Conservation (phyloP, 2,113 vertebrate genomes). For the Mixornis gularis region DNA sequence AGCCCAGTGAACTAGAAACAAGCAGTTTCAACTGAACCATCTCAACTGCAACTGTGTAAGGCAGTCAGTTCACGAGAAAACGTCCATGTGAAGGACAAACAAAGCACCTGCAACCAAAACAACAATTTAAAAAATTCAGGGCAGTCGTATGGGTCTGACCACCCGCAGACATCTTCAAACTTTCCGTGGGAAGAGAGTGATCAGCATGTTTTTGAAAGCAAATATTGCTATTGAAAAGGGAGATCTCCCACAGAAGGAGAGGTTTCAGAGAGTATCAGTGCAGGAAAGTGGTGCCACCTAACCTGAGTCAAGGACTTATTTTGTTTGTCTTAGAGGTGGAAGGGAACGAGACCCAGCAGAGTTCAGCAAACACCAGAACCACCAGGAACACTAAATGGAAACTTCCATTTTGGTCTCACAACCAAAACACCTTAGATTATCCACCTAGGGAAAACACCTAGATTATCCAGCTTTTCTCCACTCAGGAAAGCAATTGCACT, state of each 20-base stretch:
- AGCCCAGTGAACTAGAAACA: not conserved
- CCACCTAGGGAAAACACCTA: not conserved
- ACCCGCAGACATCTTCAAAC: not conserved
- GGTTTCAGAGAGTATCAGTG: not conserved
- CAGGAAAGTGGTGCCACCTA: not conserved
- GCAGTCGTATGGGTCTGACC: rapidly evolving
- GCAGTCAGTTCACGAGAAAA: not conserved
- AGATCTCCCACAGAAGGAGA: not conserved
- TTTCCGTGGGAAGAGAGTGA: not conserved
- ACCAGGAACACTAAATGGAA: not conserved
- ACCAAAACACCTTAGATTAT: not conserved
- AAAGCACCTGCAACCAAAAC: not conserved
- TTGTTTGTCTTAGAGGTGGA: not conserved
- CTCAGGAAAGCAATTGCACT: not conserved
- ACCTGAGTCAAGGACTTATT: not conserved
- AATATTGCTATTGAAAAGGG: not conserved
- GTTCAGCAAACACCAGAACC: not conserved
- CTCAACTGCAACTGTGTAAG: not conserved
- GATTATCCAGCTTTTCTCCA: not conserved
- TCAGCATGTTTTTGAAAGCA: not conserved
- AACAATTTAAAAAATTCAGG: not conserved
- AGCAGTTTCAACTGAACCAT: not conserved
- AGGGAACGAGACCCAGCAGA: not conserved
- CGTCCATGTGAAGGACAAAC: not conserved
- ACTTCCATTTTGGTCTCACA: not conserved